A percentile compares a stretch with the other conserved stretches of the same genome.
These are phyloP conservation scores for Trimorus sp. DNA, from an alignment of 2,888 invertebrate species.

Conservation along the genomic window DNA sequence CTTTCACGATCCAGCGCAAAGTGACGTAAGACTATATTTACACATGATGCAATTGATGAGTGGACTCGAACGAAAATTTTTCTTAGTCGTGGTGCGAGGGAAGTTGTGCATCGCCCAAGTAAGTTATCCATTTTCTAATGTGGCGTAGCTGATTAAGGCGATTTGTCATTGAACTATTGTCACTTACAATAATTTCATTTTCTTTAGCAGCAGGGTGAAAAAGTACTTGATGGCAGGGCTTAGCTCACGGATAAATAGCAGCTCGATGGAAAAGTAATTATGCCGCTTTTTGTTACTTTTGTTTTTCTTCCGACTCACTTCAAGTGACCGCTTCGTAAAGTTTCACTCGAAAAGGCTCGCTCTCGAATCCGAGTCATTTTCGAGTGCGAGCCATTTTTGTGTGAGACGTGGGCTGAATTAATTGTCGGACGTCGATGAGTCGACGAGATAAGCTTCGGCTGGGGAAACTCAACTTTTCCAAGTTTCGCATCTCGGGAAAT, in stretches of 20 bases:
- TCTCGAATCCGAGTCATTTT: too few relatives aligned
- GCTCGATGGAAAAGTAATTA: constrained; percentile 21
- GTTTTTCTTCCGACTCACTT: constrained; percentile 2
- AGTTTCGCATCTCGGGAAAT: too few relatives aligned
- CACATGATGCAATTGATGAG: constrained; percentile 20
- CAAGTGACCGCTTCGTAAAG: too few relatives aligned
- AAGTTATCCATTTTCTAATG: constrained; percentile 9
- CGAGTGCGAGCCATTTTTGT: too few relatives aligned
- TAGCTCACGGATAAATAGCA: constrained; percentile 22
- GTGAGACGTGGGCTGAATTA: too few relatives aligned
- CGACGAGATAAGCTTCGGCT: too few relatives aligned
- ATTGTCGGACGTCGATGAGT: too few relatives aligned
- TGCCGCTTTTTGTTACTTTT: constrained; percentile 21
- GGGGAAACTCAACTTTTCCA: too few relatives aligned
- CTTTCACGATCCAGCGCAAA: too few relatives aligned
- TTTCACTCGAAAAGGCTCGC: too few relatives aligned
- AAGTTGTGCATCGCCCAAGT: not conserved
- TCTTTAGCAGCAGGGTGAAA: constrained; percentile 29
- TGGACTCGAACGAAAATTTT: not conserved
- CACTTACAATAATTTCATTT: constrained; percentile 12
- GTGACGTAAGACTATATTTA: not conserved
- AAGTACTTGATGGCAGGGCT: constrained; percentile 23
- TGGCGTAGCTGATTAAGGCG: not conserved
- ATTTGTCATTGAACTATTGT: not conserved
- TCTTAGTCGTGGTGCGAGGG: not conserved